Percentiles rank a stretch among this genome's conserved stretches.
These are phyloP conservation scores for Nerophis ophidion DNA, from an alignment of 2,113 vertebrate species.

Conservation along the genomic window DNA sequence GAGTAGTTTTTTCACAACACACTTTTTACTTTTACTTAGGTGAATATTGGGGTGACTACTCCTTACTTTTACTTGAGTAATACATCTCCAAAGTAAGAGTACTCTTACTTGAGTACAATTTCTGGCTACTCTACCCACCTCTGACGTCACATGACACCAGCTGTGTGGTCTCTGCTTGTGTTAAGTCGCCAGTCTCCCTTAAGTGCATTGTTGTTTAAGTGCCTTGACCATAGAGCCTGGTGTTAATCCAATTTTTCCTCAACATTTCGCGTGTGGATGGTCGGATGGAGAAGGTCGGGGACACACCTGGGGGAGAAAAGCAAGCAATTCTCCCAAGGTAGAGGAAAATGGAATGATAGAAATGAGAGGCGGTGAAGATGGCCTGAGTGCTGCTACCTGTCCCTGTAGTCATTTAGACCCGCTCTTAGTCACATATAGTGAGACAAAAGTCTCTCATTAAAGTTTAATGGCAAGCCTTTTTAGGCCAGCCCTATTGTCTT, in stretches of 20 bases:
- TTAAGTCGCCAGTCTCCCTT: constrained; percentile 98
- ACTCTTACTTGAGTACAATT: too few species aligned
- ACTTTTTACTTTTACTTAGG: too few species aligned
- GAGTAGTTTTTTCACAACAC: too few species aligned
- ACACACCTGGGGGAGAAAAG: constrained; percentile 86
- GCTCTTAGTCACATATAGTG: constrained; percentile 48
- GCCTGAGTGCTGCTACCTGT: constrained; percentile 67
- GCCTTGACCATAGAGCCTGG: constrained; percentile 81
- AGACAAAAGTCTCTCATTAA: constrained; percentile 86
- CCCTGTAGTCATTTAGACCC: constrained; percentile 81
- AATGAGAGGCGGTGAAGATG: constrained; percentile 49
- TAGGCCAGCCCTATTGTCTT: constrained; percentile 90
- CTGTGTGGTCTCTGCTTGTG: constrained; percentile 87
- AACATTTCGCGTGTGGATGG: constrained; percentile 78
- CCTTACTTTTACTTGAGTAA: too few species aligned
- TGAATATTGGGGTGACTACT: too few species aligned
- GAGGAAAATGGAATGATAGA: constrained; percentile 52
- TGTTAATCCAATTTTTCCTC: constrained; percentile 98
- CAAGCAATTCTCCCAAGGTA: constrained; percentile 52
- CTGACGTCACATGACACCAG: too few species aligned
- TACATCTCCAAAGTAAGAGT: too few species aligned
- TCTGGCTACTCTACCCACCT: too few species aligned
- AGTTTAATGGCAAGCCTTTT: constrained; percentile 97
- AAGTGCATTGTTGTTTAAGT: constrained; percentile 99
- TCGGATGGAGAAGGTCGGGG: constrained; percentile 49